A percentile compares a stretch with the other conserved stretches of the same genome.
phyloP scores from a whole-genome alignment of 2,888 invertebrate species.

The Agrochola circellaris region DNA sequence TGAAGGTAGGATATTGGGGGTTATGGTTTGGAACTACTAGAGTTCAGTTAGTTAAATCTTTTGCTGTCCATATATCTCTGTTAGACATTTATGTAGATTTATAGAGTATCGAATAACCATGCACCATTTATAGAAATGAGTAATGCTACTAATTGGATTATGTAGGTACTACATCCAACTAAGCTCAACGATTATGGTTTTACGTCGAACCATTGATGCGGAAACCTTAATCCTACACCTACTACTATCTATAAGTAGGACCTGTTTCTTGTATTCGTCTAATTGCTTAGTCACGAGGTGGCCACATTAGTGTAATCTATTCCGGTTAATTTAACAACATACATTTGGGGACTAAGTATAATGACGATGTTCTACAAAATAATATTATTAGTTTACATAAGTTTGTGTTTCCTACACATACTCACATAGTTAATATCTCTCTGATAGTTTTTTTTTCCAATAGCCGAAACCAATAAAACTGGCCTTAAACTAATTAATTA shows the following conservation, averaged over 20 bases:
- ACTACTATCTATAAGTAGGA: background rate
- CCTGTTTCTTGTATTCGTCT: background rate
- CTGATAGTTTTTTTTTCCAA: background rate
- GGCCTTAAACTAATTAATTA: background rate
- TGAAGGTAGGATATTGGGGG: constrained; percentile 76
- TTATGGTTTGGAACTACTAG: background rate
- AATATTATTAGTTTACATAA: background rate
- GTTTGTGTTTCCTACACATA: background rate
- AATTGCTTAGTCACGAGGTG: constrained; percentile 25
- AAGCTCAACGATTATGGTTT: constrained; percentile 16
- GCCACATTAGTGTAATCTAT: constrained; percentile 37
- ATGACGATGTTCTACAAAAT: background rate
- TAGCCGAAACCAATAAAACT: background rate
- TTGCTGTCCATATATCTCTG: too few relatives aligned
- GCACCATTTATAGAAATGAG: background rate
- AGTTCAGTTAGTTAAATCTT: background rate
- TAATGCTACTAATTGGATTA: constrained; percentile 21
- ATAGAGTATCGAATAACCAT: background rate
- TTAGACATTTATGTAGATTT: too few relatives aligned
- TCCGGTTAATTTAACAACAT: constrained; percentile 11
- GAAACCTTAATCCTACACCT: constrained; percentile 34
- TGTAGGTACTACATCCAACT: background rate
- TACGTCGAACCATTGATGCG: constrained; percentile 9
- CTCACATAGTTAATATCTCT: background rate
- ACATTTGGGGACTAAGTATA: background rate